Evolutionary conservation across 2,113 vertebrate genomes (phyloP).

Genomic region (Megalops atlanticus): DNA sequence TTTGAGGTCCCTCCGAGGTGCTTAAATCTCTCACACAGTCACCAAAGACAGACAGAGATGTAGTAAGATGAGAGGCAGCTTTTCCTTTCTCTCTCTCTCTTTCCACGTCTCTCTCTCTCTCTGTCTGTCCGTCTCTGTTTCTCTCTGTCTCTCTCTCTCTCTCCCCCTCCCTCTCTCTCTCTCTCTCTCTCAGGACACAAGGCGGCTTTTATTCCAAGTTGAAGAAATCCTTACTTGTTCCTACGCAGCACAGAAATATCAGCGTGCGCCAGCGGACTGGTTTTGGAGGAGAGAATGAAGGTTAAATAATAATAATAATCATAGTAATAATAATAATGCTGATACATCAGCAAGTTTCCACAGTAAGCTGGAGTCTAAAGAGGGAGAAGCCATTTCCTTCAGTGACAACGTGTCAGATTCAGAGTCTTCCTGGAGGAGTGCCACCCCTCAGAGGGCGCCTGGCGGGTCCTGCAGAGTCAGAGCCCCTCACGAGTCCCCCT

Average conservation of each 20-base stretch:
- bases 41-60: constrained; percentile 39
- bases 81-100: background rate
- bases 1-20: constrained; percentile 6
- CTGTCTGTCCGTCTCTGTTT: background rate
- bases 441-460: no score
- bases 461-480: background rate
- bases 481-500: background rate
- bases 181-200: constrained; percentile 55
- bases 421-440: background rate
- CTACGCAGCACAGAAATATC: constrained; percentile 33
- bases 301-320: background rate
- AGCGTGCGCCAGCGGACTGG: constrained; percentile 9
- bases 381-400: background rate
- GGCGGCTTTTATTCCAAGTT: constrained; percentile 62
- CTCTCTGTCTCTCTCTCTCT: constrained; percentile 16
- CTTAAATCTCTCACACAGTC: constrained; percentile 31
- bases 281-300: background rate
- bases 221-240: constrained; percentile 63
- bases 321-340: background rate
- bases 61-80: constrained; percentile 48
- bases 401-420: background rate
- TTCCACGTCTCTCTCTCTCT: constrained; percentile 3
- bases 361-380: no score
- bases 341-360: background rate
- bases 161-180: constrained; percentile 23